Base-by-base conservation (phyloP, 2,113 vertebrate genomes). In the Oreochromis aureus region DNA sequence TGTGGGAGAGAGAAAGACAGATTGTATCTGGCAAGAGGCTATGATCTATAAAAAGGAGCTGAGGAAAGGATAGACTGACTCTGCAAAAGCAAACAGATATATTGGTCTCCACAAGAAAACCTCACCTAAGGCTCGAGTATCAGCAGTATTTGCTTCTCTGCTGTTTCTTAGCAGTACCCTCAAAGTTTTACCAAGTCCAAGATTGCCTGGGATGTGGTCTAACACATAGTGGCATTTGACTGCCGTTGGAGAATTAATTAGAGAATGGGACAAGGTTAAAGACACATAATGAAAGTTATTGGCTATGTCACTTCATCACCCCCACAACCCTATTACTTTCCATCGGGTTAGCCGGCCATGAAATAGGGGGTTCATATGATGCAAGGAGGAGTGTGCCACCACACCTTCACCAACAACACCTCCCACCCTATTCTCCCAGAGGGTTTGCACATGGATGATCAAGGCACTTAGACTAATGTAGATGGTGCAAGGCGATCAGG, bases 201-300 rank as follows among this genome's bases (percentile, higher is more conserved):
- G 87, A 93, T 90, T 89, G 90, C 80, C 63, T 89, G 83, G 85
- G 87, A 78, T 86, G 61, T 85, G 18, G 83, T 86, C 80, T 44
- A 30, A 88, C 86, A 54, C 71, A 71, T 10, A 76, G 44, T 15
- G 55, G 82, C 84, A 69, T 92, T 87, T 94, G 93, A 94, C 91
- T 87, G 91, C 89, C 86, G 48, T 66, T 82, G 80, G 85, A 89
- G 93, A 96, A 96, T 96, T 95, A 96, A 96, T 96, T 96, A 96
- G 90, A 19, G 69, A 79, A 88, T 55, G 86, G 87, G 90, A 95
- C 94, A 94, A 95, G 95, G 95, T 95, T 96, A 94, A 89, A 90
- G 92, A 94, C 93, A 95, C 93, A 87, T 96, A 96, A 96, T 96
- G 93, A 95, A 96, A 94, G 92, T 96, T 95, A 96, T 95, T 95